Evolutionary conservation across 2,113 vertebrate genomes (phyloP).

Genomic region (Pimephales promelas): DNA sequence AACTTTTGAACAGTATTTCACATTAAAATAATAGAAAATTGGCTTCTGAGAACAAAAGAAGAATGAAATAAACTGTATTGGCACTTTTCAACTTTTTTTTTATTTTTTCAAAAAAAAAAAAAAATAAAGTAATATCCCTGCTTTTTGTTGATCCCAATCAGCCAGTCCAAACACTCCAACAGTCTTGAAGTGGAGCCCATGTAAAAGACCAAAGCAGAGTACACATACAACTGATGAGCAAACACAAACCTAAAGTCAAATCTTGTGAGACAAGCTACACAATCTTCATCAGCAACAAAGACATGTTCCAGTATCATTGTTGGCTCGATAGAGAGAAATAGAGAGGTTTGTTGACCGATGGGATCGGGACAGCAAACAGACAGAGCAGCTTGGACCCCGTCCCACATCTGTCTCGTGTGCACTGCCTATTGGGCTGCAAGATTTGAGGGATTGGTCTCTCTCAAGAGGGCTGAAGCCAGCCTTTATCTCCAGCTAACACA

Average conservation of each 20-base stretch:
- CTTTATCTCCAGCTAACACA: constrained; percentile 62
- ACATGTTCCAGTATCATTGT: constrained; percentile 62
- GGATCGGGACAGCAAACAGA: constrained; percentile 70
- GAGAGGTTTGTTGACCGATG: constrained; percentile 72
- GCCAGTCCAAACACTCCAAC: constrained; percentile 35
- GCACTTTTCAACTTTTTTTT: neutral
- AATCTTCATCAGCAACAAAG: constrained; percentile 69
- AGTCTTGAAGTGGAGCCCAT: constrained; percentile 34
- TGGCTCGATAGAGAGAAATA: constrained; percentile 57
- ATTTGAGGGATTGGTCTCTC: constrained; percentile 66
- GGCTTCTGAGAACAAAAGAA: neutral
- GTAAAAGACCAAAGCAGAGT: constrained; percentile 30
- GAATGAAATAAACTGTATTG: neutral
- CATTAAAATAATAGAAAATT: neutral
- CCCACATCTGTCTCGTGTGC: constrained; percentile 72
- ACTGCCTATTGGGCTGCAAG: constrained; percentile 58
- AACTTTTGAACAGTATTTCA: neutral
- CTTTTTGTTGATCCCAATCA: neutral
- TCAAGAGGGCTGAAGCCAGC: constrained; percentile 71
- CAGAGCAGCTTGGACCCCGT: constrained; percentile 66
- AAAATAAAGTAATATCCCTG: neutral
- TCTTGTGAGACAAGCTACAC: constrained; percentile 59
- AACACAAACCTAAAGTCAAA: constrained; percentile 63
- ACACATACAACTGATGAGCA: constrained; percentile 60
- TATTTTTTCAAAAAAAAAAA: neutral